phyloP scores from a whole-genome alignment of 2,888 invertebrate genomes.

The Isoperla grammatica region DNA sequence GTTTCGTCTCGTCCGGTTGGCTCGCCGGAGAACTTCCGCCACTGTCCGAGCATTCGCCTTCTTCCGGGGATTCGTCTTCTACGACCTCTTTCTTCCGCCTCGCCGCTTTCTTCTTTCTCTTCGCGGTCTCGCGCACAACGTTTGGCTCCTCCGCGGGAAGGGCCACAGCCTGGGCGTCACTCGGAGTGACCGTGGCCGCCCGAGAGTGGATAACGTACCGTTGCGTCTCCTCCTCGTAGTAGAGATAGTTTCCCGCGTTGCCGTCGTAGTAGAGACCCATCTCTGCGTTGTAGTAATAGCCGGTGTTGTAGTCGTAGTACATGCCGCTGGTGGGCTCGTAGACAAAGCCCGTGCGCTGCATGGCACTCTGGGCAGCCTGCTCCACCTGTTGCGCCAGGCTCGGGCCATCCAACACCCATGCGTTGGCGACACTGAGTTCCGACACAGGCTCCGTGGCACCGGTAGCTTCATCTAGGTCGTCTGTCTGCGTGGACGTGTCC shows the following conservation, averaged over 20 bases:
- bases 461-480: not conserved
- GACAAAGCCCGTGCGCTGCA: conserved; percentile 71
- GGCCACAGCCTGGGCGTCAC: not conserved
- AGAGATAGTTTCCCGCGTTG: conserved; percentile 75
- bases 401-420: conserved; percentile 33
- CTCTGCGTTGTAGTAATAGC: conserved; percentile 88
- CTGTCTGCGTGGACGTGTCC: conserved; percentile 5
- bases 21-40: not conserved
- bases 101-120: conserved; percentile 22
- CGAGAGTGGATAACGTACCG: conserved; percentile 77
- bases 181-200: conserved; percentile 43
- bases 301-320: conserved; percentile 83
- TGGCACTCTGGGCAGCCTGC: conserved; percentile 66
- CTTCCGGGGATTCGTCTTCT: conserved; percentile 34
- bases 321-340: conserved; percentile 81
- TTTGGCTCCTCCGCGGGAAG: conserved; percentile 39
- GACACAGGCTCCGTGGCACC: not conserved
- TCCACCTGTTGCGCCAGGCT: conserved; percentile 70
- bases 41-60: conserved; percentile 35
- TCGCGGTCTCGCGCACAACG: conserved; percentile 44
- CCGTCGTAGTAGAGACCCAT: conserved; percentile 85
- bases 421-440: conserved; percentile 32
- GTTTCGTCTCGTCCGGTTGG: not conserved
- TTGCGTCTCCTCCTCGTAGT: conserved; percentile 69
- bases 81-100: conserved; percentile 35